Conservation (phyloP, 1,140 invertebrate genomes). For the Drosophila watanabei region DNA sequence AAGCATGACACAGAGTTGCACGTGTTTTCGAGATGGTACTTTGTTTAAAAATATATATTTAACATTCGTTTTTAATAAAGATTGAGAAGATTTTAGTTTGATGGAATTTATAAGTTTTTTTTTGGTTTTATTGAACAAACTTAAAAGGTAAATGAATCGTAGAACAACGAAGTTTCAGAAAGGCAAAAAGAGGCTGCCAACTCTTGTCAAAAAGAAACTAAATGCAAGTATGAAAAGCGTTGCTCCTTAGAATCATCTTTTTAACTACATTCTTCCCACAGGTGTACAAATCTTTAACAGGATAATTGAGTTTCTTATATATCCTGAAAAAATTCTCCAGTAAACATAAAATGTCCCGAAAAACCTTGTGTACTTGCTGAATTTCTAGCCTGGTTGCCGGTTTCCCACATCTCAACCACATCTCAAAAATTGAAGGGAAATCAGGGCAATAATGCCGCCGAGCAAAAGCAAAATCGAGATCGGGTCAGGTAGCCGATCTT, state of each 20-base stretch:
- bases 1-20: not conserved
- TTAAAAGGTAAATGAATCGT: not conserved
- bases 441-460: conserved; percentile 40
- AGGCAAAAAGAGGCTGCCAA: not conserved
- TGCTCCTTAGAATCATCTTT: not conserved
- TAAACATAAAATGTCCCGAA: conserved; percentile 15
- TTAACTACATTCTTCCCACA: not conserved
- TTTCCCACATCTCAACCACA: conserved; percentile 60
- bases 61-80: not conserved
- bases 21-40: not conserved
- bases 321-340: not conserved
- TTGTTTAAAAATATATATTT: not conserved
- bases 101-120: not conserved
- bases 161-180: not conserved
- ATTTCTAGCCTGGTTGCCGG: conserved; percentile 51
- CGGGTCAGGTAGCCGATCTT: conserved; percentile 54
- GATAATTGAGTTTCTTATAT: not conserved
- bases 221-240: not conserved
- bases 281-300: not conserved
- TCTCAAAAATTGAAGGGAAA: conserved; percentile 32
- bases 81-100: not conserved
- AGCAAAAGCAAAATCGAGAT: not conserved
- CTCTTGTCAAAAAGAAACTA: not conserved
- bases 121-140: not conserved
- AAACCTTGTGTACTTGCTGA: conserved; percentile 43